A percentile compares a stretch with the other conserved stretches of the same genome.
Conservation (phyloP, 2,888 invertebrate species). For the Pterostichus niger region DNA sequence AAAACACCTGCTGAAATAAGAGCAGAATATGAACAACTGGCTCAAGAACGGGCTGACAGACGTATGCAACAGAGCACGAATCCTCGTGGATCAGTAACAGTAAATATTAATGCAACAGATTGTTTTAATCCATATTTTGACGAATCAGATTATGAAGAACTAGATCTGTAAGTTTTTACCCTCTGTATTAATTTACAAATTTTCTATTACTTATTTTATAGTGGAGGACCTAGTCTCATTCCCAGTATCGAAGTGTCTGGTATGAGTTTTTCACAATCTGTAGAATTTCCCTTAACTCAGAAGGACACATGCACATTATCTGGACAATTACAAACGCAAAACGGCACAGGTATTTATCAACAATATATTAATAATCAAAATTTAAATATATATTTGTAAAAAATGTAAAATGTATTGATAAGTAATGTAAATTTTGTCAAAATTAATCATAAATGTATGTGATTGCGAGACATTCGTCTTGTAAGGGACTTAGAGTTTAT, state of each 20-base stretch:
- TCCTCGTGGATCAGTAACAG: slow-evolving; percentile 91
- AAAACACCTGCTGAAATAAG: slow-evolving; percentile 97
- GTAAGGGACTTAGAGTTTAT: too few species aligned
- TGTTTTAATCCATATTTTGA: slow-evolving; percentile 91
- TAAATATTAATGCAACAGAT: slow-evolving; percentile 95
- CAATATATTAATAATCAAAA: slow-evolving; percentile 14
- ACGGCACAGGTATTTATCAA: slow-evolving; percentile 86
- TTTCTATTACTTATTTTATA: slow-evolving; percentile 69
- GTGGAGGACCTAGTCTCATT: slow-evolving; percentile 79
- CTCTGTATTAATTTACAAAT: slow-evolving; percentile 10
- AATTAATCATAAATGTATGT: too few species aligned
- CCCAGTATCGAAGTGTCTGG: slow-evolving; percentile 94
- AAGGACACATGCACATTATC: slow-evolving; percentile 91
- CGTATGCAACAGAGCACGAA: slow-evolving; percentile 94
- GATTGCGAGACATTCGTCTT: too few species aligned
- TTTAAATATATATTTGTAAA: neutral
- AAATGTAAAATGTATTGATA: too few species aligned
- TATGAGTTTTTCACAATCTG: slow-evolving; percentile 94
- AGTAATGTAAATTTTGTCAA: too few species aligned
- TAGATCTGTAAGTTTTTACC: slow-evolving; percentile 72
- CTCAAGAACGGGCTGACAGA: slow-evolving; percentile 91
- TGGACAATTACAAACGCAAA: slow-evolving; percentile 90
- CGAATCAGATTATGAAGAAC: slow-evolving; percentile 80
- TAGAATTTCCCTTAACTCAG: slow-evolving; percentile 93
- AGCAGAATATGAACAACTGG: slow-evolving; percentile 95